Percentiles rank a stretch among this genome's conserved stretches.
These are phyloP conservation scores for Magallana angulata DNA, from an alignment of 1,140 invertebrate species.

Conservation along the genomic window DNA sequence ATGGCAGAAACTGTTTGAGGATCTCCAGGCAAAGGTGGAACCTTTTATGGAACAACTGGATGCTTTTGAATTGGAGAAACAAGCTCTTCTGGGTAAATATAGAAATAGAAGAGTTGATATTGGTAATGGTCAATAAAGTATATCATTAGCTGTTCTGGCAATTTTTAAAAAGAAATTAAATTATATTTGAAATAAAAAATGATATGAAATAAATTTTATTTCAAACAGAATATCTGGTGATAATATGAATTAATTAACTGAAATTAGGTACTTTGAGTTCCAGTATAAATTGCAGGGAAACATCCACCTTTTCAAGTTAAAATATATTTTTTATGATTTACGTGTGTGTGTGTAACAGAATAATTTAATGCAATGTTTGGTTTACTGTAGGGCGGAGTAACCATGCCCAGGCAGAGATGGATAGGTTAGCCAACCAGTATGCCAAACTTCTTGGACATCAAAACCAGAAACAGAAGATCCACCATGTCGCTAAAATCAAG, in stretches of 20 bases:
- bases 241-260: too few species aligned
- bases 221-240: too few species aligned
- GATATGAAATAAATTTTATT: too few species aligned
- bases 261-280: too few species aligned
- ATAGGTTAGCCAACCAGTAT: constrained; percentile 83
- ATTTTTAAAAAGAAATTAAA: too few species aligned
- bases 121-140: neutral
- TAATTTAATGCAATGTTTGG: too few species aligned
- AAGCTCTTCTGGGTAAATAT: constrained; percentile 70
- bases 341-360: too few species aligned
- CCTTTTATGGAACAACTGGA: constrained; percentile 79
- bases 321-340: too few species aligned
- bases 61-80: constrained; percentile 79
- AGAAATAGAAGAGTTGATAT: neutral
- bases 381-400: constrained; percentile 62
- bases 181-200: too few species aligned
- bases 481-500: constrained; percentile 84
- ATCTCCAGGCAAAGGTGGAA: constrained; percentile 70
- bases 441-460: constrained; percentile 84
- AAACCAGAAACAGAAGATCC: constrained; percentile 86
- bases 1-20: constrained; percentile 71
- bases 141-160: too few species aligned
- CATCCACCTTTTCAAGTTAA: too few species aligned
- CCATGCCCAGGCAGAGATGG: constrained; percentile 79
- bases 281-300: too few species aligned